Percentiles rank a stretch among this genome's conserved stretches.
Conservation (phyloP, 2,113 vertebrate genomes). For the Neotoma lepida region DNA sequence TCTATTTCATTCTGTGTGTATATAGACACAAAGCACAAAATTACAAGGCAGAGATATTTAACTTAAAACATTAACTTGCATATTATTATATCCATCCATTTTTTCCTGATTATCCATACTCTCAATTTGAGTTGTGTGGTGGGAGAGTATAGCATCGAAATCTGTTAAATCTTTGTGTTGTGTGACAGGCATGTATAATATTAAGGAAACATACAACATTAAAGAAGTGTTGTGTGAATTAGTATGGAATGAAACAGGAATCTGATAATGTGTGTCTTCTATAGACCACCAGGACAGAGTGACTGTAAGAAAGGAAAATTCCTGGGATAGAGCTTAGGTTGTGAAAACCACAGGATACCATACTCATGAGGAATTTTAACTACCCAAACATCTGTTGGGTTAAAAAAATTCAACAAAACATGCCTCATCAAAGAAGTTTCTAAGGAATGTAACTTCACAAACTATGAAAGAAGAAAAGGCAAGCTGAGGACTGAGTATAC, state of each 20-base stretch:
- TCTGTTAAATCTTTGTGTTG: constrained; percentile 6
- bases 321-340: constrained; percentile 78
- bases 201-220: constrained; percentile 27
- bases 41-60: constrained; percentile 40
- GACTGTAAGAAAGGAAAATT: constrained; percentile 71
- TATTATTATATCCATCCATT: constrained; percentile 24
- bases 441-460: constrained; percentile 79
- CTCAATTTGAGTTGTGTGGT: neutral
- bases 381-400: constrained; percentile 83
- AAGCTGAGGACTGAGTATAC: constrained; percentile 1
- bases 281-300: constrained; percentile 79
- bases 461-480: constrained; percentile 64
- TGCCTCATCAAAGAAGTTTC: constrained; percentile 81
- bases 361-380: constrained; percentile 83
- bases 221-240: constrained; percentile 68
- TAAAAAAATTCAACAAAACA: constrained; percentile 80
- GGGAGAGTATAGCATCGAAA: neutral
- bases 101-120: constrained; percentile 6
- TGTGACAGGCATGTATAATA: neutral
- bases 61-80: neutral
- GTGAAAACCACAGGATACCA: constrained; percentile 81
- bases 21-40: neutral
- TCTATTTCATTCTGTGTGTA: neutral
- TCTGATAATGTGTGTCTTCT: constrained; percentile 59
- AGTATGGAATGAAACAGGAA: constrained; percentile 59